These are phyloP conservation scores for Anser cygnoides DNA, from an alignment of 2,113 vertebrate species.

Conservation along the genomic window DNA sequence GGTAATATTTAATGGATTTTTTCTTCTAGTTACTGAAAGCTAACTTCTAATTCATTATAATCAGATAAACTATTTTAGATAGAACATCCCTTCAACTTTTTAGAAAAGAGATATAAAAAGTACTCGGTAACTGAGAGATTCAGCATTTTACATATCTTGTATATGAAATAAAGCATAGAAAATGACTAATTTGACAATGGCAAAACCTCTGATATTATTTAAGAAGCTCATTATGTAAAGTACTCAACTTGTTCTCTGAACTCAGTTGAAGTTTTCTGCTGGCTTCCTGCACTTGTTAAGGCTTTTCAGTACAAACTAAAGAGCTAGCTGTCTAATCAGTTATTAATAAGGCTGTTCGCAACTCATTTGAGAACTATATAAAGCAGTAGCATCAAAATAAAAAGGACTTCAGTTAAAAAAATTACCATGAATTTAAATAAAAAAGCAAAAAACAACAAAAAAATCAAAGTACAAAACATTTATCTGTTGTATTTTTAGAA, in stretches of 20 bases:
- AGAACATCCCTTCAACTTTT: neutral
- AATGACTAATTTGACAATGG: constrained; percentile 2
- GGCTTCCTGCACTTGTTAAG: constrained; percentile 23
- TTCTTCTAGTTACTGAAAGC: neutral
- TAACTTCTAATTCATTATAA: neutral
- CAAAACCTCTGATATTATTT: constrained; percentile 2
- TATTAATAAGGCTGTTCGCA: constrained; percentile 29
- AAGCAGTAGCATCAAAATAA: neutral
- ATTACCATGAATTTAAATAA: too few relatives aligned
- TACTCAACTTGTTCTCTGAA: neutral
- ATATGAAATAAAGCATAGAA: neutral
- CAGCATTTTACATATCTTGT: neutral
- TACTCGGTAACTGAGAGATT: neutral
- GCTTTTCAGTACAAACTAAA: neutral
- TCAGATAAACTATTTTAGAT: neutral
- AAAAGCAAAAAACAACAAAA: too few relatives aligned
- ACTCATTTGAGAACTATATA: neutral
- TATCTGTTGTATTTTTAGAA: neutral
- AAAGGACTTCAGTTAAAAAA: neutral
- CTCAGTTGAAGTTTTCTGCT: constrained; percentile 10
- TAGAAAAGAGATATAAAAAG: neutral
- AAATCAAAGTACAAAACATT: neutral
- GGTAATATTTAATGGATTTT: neutral
- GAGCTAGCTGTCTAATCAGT: constrained; percentile 24
- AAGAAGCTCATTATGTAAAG: constrained; percentile 30